Base-by-base conservation (phyloP, 2,797 vertebrate species). In the Alauda arvensis region DNA sequence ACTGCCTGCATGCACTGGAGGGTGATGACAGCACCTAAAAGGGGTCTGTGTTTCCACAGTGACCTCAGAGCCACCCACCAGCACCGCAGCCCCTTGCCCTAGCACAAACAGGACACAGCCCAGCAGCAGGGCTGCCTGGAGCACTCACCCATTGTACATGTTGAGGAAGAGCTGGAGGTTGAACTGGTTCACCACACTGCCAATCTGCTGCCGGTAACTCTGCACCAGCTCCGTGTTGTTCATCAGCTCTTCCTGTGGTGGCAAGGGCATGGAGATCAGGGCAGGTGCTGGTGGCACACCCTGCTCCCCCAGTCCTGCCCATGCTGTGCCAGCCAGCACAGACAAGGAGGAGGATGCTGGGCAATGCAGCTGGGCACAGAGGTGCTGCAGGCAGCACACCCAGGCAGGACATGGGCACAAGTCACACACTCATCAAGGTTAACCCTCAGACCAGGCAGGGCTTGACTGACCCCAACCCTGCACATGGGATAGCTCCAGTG, bases 141-240 rank as follows among this genome's bases (percentile, higher is more conserved):
- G 40, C 9, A n/a, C 85, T 42, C 88, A 99, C 99, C 99, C 97
- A 95, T 99, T 99, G 97, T 99, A 99, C 98, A 99, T 98, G 96
- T 98, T 99, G 98, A 99, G 99, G 98, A 99, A 99, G 72, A 99
- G 99, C 96, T 99, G 99, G 94, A 99, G 97, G 95, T 99, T 99
- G 96, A 98, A 98, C 96, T 99, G 99, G 97, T 99, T 99, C 95
- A 99, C 91, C 39, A 96, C 97, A 14, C 97, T 99, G 93, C 97
- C 96, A 2, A 99, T 99, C 97, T 99, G 99, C 95, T 99, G 98
- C 79, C 98, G 95, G 95, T 99, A 99, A 93, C 98, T 99, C 97
- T 99, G 99, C 90, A 99, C 98, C 88, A 99, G 95, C 91, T 99
- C 99, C 4, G 98, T 98, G 97, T 98, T 99, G 96, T 94, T 98